Percentiles rank a stretch among this genome's conserved stretches.
phyloP scores from a whole-genome alignment of 2,888 invertebrate genomes.

The Plusia festucae region DNA sequence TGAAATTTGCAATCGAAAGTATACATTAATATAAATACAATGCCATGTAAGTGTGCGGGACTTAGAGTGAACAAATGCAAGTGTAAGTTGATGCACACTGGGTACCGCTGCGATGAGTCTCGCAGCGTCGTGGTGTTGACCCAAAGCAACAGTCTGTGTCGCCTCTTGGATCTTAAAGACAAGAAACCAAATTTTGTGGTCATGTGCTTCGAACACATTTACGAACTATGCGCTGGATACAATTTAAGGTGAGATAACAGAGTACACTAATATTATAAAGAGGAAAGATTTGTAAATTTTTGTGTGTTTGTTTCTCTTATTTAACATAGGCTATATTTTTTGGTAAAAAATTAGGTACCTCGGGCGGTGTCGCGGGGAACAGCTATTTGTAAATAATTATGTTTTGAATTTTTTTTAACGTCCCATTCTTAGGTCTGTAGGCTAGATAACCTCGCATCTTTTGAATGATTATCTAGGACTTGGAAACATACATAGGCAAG shows the following conservation, averaged over 20 bases:
- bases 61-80: constrained; percentile 46
- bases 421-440: no score
- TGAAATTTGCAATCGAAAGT: constrained; percentile 5
- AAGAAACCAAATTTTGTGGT: constrained; percentile 29
- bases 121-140: constrained; percentile 37
- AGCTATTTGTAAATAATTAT: no score
- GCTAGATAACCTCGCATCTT: no score
- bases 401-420: no score
- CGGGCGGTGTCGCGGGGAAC: no score
- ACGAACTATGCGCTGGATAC: constrained; percentile 68
- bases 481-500: no score
- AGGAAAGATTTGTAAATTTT: no score
- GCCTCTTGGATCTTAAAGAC: background rate
- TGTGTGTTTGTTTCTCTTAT: no score
- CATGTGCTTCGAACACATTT: constrained; percentile 51
- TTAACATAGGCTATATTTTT: no score
- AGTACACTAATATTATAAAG: no score
- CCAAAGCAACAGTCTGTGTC: constrained; percentile 13
- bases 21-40: constrained; percentile 8
- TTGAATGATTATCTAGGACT: no score
- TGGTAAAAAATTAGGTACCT: no score
- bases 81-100: constrained; percentile 40
- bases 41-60: constrained; percentile 54
- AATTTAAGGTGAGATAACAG: constrained; percentile 64
- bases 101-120: constrained; percentile 7